Evolutionary conservation across 1,140 invertebrate species (phyloP), one percentile per base, ranked within the genome.

Genomic region (Lepidurus couesii): DNA sequence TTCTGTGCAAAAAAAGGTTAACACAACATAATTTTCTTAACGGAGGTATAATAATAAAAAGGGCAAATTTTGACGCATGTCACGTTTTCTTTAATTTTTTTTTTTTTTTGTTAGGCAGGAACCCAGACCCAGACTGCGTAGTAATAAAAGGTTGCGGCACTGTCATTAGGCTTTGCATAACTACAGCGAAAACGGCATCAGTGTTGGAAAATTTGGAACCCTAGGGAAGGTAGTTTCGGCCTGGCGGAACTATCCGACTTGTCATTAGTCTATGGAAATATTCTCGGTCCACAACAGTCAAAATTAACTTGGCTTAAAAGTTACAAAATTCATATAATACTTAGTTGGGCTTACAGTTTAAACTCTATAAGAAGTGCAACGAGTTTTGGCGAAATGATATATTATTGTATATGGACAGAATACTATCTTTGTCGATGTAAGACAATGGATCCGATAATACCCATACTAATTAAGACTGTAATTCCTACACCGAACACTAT

Each of bases 391-490:
- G 34, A 34, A 34, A 34, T 34, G 2, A 34, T 34, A 34, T 34
- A 34, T 34, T 34, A 34, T 34, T 34, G 34, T 34, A 34, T 34
- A 34, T 34, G 34, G 34, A 34, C 34, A 34, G 34, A 34, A 16
- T n/a, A 65, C 53, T 65, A 65, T 65, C 53, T 65, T 65, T 65
- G 53, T n/a, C 13, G 53, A 65, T n/a, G 21, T 65, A 65, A 7
- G 16, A 65, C 53, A 9, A 65, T 7, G 8, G 53, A 13, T n/a
- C 53, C 53, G 8, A 65, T 65, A 65, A 65, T 65, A 5, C 53
- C 53, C 21, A 65, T 13, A 65, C 53, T 65, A 65, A 65, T 65
- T 65, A 65, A 65, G 21, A 65, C 13, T 7, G 53, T 21, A 65
- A 65, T 16, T 65, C 53, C 53, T n/a, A 65, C 53, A 16, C 53